Percentiles rank a stretch among this genome's conserved stretches.
These are phyloP conservation scores for Himalopsyche japonica DNA, from an alignment of 2,888 invertebrate species.

Conservation along the genomic window DNA sequence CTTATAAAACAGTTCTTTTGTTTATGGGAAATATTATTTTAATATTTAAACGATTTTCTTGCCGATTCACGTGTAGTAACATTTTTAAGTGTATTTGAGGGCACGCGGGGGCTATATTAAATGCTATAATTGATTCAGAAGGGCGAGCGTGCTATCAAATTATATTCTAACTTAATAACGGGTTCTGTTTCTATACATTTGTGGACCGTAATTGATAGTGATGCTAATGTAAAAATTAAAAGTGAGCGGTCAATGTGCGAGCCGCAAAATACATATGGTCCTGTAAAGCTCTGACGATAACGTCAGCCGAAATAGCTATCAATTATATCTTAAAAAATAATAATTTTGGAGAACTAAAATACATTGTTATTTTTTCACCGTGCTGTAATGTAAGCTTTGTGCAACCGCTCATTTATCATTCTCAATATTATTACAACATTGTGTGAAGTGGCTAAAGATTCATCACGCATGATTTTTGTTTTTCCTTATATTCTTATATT, in stretches of 20 bases:
- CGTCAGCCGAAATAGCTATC: too few species aligned
- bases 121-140: slow-evolving; percentile 5
- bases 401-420: too few species aligned
- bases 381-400: too few species aligned
- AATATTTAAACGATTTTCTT: background rate
- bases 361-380: too few species aligned
- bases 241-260: background rate
- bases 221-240: background rate
- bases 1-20: background rate
- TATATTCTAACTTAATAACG: slow-evolving; percentile 7
- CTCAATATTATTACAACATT: too few species aligned
- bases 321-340: too few species aligned
- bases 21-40: background rate
- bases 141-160: slow-evolving; percentile 14
- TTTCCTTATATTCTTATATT: too few species aligned
- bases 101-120: background rate
- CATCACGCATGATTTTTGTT: too few species aligned
- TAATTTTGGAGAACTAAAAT: too few species aligned
- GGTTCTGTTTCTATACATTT: slow-evolving; percentile 3
- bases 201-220: background rate
- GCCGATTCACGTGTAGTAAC: background rate
- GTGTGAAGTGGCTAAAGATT: too few species aligned
- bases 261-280: background rate
- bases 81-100: background rate
- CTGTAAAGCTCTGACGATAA: too few species aligned